Percentiles rank a stretch among this genome's conserved stretches.
Evolutionary conservation across 2,888 invertebrate species (phyloP).

Genomic region (Bombyx huttoni): DNA sequence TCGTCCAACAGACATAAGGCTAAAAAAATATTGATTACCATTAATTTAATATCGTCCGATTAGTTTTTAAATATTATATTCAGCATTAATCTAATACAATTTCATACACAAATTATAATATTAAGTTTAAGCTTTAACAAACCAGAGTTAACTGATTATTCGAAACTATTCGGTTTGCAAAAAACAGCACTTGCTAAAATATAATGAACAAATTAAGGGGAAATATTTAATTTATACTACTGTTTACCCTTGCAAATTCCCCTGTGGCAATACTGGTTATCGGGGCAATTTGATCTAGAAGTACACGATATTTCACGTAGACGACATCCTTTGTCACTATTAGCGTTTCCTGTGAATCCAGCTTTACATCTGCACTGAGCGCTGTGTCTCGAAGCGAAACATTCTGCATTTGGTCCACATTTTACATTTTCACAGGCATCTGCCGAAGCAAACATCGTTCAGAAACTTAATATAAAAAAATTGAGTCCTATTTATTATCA

Average conservation of each 20-base stretch:
- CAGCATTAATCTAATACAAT: not conserved
- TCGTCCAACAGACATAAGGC: slow-evolving; percentile 83
- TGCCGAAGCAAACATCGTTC: slow-evolving; percentile 21
- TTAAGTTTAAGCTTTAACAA: too few relatives aligned
- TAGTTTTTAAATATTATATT: not conserved
- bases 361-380: slow-evolving; percentile 84
- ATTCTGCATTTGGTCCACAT: slow-evolving; percentile 90
- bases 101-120: too few relatives aligned
- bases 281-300: slow-evolving; percentile 80
- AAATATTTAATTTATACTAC: not conserved
- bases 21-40: slow-evolving; percentile 28
- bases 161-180: too few relatives aligned
- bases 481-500: not conserved
- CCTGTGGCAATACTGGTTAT: slow-evolving; percentile 86
- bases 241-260: slow-evolving; percentile 82
- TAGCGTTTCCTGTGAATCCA: slow-evolving; percentile 85
- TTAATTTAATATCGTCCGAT: not conserved
- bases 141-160: too few relatives aligned
- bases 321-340: slow-evolving; percentile 80
- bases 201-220: too few relatives aligned
- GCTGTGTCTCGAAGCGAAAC: slow-evolving; percentile 80
- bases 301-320: slow-evolving; percentile 82
- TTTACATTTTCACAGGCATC: slow-evolving; percentile 83
- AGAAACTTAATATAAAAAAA: not conserved
- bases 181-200: too few relatives aligned